Evolutionary conservation across 2,797 vertebrate genomes (phyloP), one percentile per base, ranked within the genome.

Genomic region (Lepilemur ruficaudatus): DNA sequence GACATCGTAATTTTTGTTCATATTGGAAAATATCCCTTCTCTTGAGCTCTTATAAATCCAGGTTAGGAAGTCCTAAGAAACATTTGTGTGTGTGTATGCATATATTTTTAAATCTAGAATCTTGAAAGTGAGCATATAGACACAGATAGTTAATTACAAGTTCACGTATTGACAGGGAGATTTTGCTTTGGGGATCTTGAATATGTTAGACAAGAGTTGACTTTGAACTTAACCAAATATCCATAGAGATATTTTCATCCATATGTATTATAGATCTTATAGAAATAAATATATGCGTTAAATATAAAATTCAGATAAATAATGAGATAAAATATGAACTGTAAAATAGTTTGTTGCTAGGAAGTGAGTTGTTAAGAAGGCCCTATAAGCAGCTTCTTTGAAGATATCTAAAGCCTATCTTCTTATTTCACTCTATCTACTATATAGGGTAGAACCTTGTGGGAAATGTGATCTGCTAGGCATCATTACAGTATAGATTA

Each of bases 271-370:
- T 30, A 85, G 52, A 76, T 59, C 89, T 97, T 93, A 88, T 18
- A 91, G 43, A 87, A 85, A 61, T 17, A 91, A 67, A 57, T 2
- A 9, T 4, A 57, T 88, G 23, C 25, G 48, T 93, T 70, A 92
- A 91, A 69, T 85, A 75, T 32, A 67, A 84, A 46, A 73, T 87
- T 83, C 91, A 81, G 84, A 76, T 92, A 84, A 95, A 76, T 91
- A 81, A 57, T 72, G 32, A 94, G 82, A 67, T 41, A 75, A 48
- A 48, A 61, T 72, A 22, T 90, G 59, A 96, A 50, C 67, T 73
- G 2, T 70, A 69, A 76, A 90, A 23, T 81, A 32, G 65, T 72
- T 92, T 50, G 61, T 38, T 92, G n/a, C 52, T 86, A 35, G 55
- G 59, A 89, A 85, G 38, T 11, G 70, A 55, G 28, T 69, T 92